Conservation (phyloP, 2,113 vertebrate genomes). For the Eulemur macaco region DNA sequence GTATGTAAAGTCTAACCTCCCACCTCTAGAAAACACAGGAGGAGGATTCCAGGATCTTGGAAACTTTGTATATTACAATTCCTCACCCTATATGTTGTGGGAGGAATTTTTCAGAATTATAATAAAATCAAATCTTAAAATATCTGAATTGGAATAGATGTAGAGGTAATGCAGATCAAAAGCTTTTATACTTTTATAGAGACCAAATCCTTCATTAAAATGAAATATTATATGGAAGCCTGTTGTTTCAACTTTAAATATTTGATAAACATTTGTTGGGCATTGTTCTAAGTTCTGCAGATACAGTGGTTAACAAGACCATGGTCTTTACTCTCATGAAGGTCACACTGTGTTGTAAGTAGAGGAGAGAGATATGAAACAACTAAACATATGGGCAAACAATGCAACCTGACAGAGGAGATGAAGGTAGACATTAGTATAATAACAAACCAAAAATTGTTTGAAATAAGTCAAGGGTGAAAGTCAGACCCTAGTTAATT, state of each 20-base stretch:
- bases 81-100: not conserved
- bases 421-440: not conserved
- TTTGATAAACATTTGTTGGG: not conserved
- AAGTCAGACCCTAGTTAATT: not conserved
- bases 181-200: not conserved
- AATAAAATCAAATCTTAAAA: not conserved
- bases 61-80: not conserved
- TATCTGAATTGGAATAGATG: not conserved
- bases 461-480: slow-evolving; percentile 42
- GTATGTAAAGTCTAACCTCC: not conserved
- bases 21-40: not conserved
- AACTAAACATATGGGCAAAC: not conserved
- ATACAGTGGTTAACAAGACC: not conserved
- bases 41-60: not conserved
- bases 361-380: not conserved
- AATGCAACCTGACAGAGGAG: not conserved
- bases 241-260: not conserved
- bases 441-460: slow-evolving; percentile 4
- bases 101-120: not conserved
- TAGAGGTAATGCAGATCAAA: not conserved
- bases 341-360: not conserved
- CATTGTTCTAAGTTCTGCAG: not conserved
- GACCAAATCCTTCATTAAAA: not conserved
- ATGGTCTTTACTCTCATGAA: not conserved
- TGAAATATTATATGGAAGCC: not conserved